Percentiles rank a stretch among this genome's conserved stretches.
phyloP scores from a whole-genome alignment of 2,888 invertebrate genomes.

The Norana najaformis region DNA sequence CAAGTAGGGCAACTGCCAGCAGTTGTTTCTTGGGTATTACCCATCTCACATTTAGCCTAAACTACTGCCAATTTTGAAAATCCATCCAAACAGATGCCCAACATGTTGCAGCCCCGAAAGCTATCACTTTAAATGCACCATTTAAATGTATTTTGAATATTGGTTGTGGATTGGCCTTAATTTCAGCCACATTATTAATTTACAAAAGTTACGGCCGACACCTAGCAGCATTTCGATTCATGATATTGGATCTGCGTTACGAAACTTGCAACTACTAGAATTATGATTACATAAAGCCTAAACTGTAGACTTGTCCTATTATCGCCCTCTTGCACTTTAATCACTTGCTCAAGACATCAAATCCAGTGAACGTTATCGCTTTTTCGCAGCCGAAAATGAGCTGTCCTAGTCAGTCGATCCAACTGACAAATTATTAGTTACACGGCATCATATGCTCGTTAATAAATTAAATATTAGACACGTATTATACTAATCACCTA shows the following conservation, averaged over 20 bases:
- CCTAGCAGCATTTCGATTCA: background rate
- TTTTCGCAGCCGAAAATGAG: background rate
- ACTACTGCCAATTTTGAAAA: too few relatives aligned
- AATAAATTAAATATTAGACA: conserved; percentile 13
- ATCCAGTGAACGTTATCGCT: background rate
- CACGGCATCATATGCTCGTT: background rate
- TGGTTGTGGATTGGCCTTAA: background rate
- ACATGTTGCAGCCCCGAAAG: too few relatives aligned
- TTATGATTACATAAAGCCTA: background rate
- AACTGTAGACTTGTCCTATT: background rate
- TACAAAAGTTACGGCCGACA: background rate
- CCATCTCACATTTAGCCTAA: too few relatives aligned
- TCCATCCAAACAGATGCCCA: too few relatives aligned
- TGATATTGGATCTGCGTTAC: background rate
- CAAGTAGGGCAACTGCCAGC: too few relatives aligned
- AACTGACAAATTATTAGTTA: background rate
- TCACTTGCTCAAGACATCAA: background rate
- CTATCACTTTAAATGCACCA: background rate
- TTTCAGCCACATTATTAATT: background rate
- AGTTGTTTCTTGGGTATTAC: too few relatives aligned
- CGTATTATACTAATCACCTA: conserved; percentile 3
- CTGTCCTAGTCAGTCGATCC: background rate
- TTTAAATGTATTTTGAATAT: background rate
- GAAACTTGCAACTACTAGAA: background rate
- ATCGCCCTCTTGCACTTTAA: background rate